Evolutionary conservation across 2,797 vertebrate genomes (phyloP), one percentile per base, ranked within the genome.

Genomic region (Pelochelys cantorii): DNA sequence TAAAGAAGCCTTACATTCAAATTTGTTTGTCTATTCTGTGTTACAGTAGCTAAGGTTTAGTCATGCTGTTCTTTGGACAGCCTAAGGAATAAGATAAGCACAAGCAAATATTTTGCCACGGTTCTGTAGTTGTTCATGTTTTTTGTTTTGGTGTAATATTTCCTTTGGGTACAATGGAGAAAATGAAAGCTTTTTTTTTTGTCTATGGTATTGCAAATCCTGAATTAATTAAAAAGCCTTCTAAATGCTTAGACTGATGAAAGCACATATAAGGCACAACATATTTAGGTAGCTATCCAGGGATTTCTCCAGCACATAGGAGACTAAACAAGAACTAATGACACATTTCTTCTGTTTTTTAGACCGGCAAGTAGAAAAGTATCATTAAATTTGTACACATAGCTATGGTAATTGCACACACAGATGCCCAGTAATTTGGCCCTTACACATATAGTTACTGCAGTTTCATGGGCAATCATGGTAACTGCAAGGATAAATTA

Each of bases 31-130:
- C 56, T 85, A 4, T 59, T 48, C 88, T n/a, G 1, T 83, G 54
- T 87, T 95, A 37, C 84, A 27, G 90, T 93, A 90, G 92, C 87
- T 93, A 79, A 89, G 71, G 42, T 91, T 96, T 84, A 85, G 84
- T 95, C 82, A 14, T 29, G 57, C 56, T 96, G 79, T 56, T 94
- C 82, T 86, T 90, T 4, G 5, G 42, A 10, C n/a, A 89, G 34
- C 27, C 82, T 65, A 82, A 93, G 84, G 91, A 92, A 56, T 1
- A 5, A 85, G 56, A 59, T 60, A 22, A 23, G 42, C 11, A 3
- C 17, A 37, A 81, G 93, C 4, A 25, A 81, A 23, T 68, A 34
- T 89, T 94, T 91, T 82, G 25, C 29, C 81, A 87, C 17, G 74
- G 37, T 71, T 88, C 15, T 5, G 1, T 62, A 11, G 68, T 15